phyloP scores from a whole-genome alignment of 1,140 invertebrate genomes.

The Coelopa frigida region DNA sequence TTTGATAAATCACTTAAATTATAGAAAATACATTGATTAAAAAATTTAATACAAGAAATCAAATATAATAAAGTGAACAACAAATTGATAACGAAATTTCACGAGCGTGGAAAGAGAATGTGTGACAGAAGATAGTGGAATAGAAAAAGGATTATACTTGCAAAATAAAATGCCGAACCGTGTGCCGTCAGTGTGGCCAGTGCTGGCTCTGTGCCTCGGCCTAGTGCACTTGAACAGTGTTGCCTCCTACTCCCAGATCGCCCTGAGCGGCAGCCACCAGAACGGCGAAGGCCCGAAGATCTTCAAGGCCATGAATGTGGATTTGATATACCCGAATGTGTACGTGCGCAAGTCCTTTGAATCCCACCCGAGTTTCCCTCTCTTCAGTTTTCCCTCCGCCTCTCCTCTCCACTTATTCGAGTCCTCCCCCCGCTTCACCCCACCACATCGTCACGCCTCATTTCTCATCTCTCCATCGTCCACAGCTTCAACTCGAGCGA shows the following conservation, averaged over 20 bases:
- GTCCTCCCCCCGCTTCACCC: neutral
- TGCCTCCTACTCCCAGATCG: slow-evolving; percentile 29
- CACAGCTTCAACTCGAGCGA: slow-evolving; percentile 36
- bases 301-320: slow-evolving; percentile 37
- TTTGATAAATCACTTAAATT: no score
- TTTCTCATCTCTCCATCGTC: neutral
- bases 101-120: no score
- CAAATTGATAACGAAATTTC: no score
- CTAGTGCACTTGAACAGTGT: no score
- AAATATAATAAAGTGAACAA: no score
- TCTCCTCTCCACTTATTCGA: neutral
- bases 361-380: neutral
- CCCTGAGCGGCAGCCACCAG: slow-evolving; percentile 14
- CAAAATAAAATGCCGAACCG: no score
- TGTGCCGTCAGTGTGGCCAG: no score
- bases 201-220: no score
- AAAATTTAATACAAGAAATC: no score
- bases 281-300: slow-evolving; percentile 31
- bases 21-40: no score
- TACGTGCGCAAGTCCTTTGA: slow-evolving; percentile 22
- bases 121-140: no score
- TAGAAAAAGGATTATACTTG: no score
- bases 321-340: slow-evolving; percentile 40
- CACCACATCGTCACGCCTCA: neutral
- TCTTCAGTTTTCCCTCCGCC: neutral